Percentiles rank a stretch among this genome's conserved stretches.
These are phyloP conservation scores for Peromyscus maniculatus DNA, from an alignment of 2,113 vertebrate genomes.

Conservation along the genomic window DNA sequence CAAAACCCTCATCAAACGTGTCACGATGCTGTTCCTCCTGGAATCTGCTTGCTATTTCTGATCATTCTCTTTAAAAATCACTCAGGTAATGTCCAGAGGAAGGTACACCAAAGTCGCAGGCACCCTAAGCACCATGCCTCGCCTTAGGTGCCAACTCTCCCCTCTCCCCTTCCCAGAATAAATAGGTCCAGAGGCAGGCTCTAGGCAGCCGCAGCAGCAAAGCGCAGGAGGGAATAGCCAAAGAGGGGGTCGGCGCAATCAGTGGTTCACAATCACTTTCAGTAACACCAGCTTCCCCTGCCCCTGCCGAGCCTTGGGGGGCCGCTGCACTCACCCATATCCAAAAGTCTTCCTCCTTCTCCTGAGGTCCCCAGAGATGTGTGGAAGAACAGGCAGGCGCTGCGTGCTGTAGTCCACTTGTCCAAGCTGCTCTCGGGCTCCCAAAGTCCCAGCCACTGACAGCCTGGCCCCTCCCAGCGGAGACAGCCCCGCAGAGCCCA, in stretches of 20 bases:
- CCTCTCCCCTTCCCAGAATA: not conserved
- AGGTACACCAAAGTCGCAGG: not conserved
- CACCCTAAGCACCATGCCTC: not conserved
- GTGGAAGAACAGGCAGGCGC: not conserved
- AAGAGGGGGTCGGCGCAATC: rapidly evolving
- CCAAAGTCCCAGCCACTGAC: not conserved
- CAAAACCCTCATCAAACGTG: not conserved
- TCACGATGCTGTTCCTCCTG: not conserved
- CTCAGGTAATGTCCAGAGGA: not conserved
- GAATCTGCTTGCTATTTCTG: not conserved
- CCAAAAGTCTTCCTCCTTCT: not conserved
- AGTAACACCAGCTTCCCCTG: not conserved
- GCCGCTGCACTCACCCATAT: slow-evolving; percentile 79
- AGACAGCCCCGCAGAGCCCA: not conserved
- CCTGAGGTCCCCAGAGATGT: not conserved
- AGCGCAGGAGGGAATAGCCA: not conserved
- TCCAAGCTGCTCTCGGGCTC: not conserved
- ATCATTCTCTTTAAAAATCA: not conserved
- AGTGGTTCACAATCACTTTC: not conserved
- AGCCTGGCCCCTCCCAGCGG: slow-evolving; percentile 67
- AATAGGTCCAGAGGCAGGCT: not conserved
- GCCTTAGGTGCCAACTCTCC: not conserved
- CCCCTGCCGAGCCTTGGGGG: not conserved
- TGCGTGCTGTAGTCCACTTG: not conserved
- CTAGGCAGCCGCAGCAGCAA: not conserved